Percentiles rank a stretch among this genome's conserved stretches.
Conservation (phyloP, 2,888 invertebrate species). For the Andricus quercusramuli region DNA sequence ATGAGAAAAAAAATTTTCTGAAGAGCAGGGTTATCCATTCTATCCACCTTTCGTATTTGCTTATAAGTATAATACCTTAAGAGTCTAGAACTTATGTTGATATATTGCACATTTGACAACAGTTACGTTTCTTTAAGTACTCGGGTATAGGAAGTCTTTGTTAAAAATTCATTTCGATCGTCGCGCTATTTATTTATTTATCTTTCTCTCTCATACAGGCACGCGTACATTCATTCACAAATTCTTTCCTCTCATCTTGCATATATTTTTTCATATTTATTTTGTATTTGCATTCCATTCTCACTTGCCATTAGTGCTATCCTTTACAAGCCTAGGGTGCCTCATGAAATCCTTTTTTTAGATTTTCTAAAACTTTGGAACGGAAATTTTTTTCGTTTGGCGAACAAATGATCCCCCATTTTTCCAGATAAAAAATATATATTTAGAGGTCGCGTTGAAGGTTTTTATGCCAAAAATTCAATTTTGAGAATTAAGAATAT, state of each 20-base stretch:
- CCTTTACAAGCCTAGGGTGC: constrained; percentile 7
- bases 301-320: constrained; percentile 39
- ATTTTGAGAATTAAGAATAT: too few species aligned
- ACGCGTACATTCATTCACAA: constrained; percentile 42
- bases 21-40: constrained; percentile 21
- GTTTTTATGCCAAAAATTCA: too few species aligned
- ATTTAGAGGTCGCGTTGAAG: too few species aligned
- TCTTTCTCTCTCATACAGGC: constrained; percentile 12
- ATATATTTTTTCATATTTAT: constrained; percentile 30
- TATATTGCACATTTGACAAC: constrained; percentile 79
- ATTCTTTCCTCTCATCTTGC: constrained; percentile 22
- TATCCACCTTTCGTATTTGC: constrained; percentile 54
- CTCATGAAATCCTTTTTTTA: too few species aligned
- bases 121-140: constrained; percentile 76
- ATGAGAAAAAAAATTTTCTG: background rate
- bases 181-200: constrained; percentile 39
- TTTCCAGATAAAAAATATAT: too few species aligned
- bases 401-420: too few species aligned
- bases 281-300: constrained; percentile 42
- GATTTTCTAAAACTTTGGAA: too few species aligned
- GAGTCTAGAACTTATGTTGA: constrained; percentile 73
- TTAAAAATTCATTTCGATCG: constrained; percentile 52
- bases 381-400: too few species aligned
- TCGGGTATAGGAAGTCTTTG: constrained; percentile 73
- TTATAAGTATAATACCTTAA: constrained; percentile 73